Percentiles rank a stretch among this genome's conserved stretches.
These are phyloP conservation scores for Notechis scutatus DNA, from an alignment of 2,113 vertebrate genomes.

Conservation along the genomic window DNA sequence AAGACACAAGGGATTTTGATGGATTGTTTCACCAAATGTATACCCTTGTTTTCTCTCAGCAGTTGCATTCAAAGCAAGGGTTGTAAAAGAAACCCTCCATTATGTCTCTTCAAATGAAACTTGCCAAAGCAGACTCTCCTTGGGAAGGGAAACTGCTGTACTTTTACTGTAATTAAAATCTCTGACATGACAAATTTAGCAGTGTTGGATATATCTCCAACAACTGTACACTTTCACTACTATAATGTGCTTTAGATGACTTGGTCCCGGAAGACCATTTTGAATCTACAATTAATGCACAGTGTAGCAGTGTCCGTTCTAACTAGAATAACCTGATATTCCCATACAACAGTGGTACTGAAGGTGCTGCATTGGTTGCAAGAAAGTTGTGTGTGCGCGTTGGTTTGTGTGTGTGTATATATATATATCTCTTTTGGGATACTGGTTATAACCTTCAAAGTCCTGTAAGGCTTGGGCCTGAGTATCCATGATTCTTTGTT, in stretches of 20 bases:
- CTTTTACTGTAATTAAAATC: not conserved
- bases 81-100: not conserved
- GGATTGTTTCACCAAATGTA: not conserved
- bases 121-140: not conserved
- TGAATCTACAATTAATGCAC: not conserved
- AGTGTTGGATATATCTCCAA: not conserved
- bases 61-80: not conserved
- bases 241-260: not conserved
- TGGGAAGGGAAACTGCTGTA: not conserved
- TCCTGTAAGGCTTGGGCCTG: not conserved
- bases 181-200: not conserved
- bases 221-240: not conserved
- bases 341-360: not conserved
- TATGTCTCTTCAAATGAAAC: not conserved
- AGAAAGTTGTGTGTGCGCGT: not conserved
- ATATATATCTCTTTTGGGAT: not conserved
- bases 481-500: not conserved
- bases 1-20: not conserved
- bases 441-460: not conserved
- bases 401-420: too few species aligned
- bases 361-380: not conserved
- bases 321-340: not conserved
- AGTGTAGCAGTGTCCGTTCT: not conserved
- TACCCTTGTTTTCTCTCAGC: not conserved
- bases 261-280: not conserved